Percentiles rank a stretch among this genome's conserved stretches.
These are phyloP conservation scores for Drosophila orosa DNA, from an alignment of 1,140 invertebrate genomes.

Conservation along the genomic window DNA sequence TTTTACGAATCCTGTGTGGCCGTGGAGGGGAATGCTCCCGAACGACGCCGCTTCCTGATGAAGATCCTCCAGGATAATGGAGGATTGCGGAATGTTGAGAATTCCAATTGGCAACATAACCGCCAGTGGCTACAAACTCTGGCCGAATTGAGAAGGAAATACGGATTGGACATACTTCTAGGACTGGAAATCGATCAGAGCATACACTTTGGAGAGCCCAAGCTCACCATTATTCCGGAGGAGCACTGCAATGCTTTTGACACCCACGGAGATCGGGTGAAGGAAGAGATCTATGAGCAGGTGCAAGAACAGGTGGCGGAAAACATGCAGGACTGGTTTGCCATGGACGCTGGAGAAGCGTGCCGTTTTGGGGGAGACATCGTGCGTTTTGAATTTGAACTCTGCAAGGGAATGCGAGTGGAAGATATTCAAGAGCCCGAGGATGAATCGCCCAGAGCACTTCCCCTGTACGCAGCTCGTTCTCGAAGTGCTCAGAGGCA, in stretches of 20 bases:
- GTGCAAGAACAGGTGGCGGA: slow-evolving; percentile 60
- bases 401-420: slow-evolving; percentile 67
- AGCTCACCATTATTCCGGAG: slow-evolving; percentile 60
- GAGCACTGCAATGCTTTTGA: slow-evolving; percentile 63
- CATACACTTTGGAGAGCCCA: slow-evolving; percentile 66
- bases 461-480: slow-evolving; percentile 13
- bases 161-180: slow-evolving; percentile 73
- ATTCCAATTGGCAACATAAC: slow-evolving; percentile 58
- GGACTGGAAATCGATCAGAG: slow-evolving; percentile 67
- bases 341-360: slow-evolving; percentile 49
- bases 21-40: slow-evolving; percentile 28
- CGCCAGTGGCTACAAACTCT: slow-evolving; percentile 65
- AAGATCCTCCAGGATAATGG: slow-evolving; percentile 62
- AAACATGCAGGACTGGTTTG: slow-evolving; percentile 66
- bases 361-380: slow-evolving; percentile 64
- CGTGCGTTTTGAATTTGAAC: slow-evolving; percentile 73
- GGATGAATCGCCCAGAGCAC: slow-evolving; percentile 1
- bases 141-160: slow-evolving; percentile 56
- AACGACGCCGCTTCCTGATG: slow-evolving; percentile 49
- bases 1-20: slow-evolving; percentile 94
- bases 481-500: slow-evolving; percentile 52
- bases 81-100: slow-evolving; percentile 54
- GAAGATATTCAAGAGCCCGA: slow-evolving; percentile 30
- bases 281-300: slow-evolving; percentile 43
- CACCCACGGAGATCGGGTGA: slow-evolving; percentile 21